A percentile compares a stretch with the other conserved stretches of the same genome.
Conservation (phyloP, 1,140 invertebrate species). For the Caenorhabditis remanei region DNA sequence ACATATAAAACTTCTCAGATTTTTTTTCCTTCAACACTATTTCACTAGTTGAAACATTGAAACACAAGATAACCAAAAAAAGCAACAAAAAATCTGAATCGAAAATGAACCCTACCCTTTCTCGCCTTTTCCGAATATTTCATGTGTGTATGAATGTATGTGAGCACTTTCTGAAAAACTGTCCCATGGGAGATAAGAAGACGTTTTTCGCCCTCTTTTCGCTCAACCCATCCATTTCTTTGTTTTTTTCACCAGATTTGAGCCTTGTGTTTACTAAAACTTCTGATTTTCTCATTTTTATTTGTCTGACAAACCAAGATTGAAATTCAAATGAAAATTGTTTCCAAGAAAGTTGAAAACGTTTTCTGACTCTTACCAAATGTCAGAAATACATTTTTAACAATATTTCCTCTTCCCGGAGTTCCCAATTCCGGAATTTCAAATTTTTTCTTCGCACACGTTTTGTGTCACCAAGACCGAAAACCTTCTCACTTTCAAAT, state of each 20-base stretch:
- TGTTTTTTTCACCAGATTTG: constrained; percentile 22
- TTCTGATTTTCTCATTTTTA: background rate
- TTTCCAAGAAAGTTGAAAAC: too few relatives aligned
- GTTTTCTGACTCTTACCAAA: background rate
- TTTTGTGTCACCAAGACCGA: background rate
- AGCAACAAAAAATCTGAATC: constrained; percentile 9
- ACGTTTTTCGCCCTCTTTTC: constrained; percentile 29
- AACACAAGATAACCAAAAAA: background rate
- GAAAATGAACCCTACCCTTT: constrained; percentile 26
- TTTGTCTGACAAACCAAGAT: too few relatives aligned
- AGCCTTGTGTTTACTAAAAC: background rate
- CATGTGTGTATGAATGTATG: constrained; percentile 49
- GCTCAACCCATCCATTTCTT: background rate
- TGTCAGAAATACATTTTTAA: background rate
- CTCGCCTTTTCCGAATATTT: background rate
- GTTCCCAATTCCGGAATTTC: background rate
- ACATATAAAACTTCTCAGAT: background rate
- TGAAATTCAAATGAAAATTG: too few relatives aligned
- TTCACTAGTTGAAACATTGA: background rate
- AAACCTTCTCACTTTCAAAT: background rate
- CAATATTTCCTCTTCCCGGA: background rate
- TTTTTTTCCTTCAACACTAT: background rate
- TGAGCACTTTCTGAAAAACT: constrained; percentile 29
- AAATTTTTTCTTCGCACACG: background rate
- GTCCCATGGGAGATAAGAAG: constrained; percentile 12